Evolutionary conservation across 1,140 invertebrate genomes (phyloP).

Genomic region (Melipona quadrifasciata): DNA sequence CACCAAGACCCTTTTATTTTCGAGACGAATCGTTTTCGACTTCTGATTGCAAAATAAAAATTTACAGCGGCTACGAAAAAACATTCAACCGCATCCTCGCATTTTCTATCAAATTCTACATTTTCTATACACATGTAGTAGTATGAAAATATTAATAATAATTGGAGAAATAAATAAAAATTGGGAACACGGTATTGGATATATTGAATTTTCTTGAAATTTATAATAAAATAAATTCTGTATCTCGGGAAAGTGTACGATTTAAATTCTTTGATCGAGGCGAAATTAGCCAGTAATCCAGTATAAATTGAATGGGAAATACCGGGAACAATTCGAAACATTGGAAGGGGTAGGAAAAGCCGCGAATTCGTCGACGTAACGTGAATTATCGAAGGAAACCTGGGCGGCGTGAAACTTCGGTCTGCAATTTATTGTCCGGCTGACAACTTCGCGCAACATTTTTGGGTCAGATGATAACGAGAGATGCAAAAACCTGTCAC

Average conservation of each 20-base stretch:
- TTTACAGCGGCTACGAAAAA: not conserved
- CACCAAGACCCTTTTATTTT: not conserved
- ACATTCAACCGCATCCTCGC: not conserved
- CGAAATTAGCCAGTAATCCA: not conserved
- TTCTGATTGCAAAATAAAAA: not conserved
- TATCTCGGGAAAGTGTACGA: not conserved
- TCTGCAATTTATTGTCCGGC: slow-evolving; percentile 10
- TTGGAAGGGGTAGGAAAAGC: not conserved
- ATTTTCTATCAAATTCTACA: not conserved
- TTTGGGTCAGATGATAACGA: slow-evolving; percentile 18
- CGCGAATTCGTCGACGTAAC: not conserved
- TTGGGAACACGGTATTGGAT: too few relatives aligned
- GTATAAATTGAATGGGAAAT: not conserved
- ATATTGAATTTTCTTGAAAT: not conserved
- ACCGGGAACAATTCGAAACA: not conserved
- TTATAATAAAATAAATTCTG: not conserved
- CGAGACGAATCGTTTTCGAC: not conserved
- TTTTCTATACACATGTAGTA: not conserved
- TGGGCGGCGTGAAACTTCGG: not conserved
- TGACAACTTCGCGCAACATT: slow-evolving; percentile 7
- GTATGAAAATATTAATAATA: not conserved
- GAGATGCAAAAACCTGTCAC: slow-evolving; percentile 12
- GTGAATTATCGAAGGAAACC: slow-evolving; percentile 8
- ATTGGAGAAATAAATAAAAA: too few relatives aligned
- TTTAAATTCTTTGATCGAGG: not conserved